These are phyloP conservation scores for Todiramphus chloris DNA, from an alignment of 2,113 vertebrate genomes.

Conservation along the genomic window DNA sequence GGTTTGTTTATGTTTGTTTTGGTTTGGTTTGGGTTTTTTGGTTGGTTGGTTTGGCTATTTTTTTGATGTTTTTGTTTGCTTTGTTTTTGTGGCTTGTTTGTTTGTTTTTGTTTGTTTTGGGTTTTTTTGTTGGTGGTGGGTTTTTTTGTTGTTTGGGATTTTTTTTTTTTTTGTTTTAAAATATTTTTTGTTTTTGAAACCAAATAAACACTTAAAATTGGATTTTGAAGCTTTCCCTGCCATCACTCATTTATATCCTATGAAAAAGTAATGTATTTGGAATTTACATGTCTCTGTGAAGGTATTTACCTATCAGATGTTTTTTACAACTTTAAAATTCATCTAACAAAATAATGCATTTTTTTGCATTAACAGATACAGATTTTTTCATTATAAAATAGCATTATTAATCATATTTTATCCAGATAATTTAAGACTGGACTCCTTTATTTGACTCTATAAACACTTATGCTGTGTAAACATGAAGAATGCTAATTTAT, in stretches of 20 bases:
- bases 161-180: not conserved
- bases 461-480: not conserved
- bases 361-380: not conserved
- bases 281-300: not conserved
- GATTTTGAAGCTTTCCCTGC: not conserved
- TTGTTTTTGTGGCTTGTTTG: no score
- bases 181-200: not conserved
- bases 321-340: not conserved
- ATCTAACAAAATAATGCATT: not conserved
- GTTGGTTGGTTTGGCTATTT: no score
- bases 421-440: not conserved
- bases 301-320: not conserved
- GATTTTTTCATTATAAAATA: not conserved
- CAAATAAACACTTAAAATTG: not conserved
- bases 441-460: not conserved
- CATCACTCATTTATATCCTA: not conserved
- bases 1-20: not conserved
- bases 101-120: no score
- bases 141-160: not conserved
- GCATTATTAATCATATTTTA: not conserved
- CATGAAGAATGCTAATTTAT: not conserved
- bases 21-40: no score
- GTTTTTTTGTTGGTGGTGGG: not conserved
- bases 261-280: not conserved
- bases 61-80: no score